These are phyloP conservation scores for Merluccius polli DNA, from an alignment of 2,797 vertebrate genomes.

Conservation along the genomic window DNA sequence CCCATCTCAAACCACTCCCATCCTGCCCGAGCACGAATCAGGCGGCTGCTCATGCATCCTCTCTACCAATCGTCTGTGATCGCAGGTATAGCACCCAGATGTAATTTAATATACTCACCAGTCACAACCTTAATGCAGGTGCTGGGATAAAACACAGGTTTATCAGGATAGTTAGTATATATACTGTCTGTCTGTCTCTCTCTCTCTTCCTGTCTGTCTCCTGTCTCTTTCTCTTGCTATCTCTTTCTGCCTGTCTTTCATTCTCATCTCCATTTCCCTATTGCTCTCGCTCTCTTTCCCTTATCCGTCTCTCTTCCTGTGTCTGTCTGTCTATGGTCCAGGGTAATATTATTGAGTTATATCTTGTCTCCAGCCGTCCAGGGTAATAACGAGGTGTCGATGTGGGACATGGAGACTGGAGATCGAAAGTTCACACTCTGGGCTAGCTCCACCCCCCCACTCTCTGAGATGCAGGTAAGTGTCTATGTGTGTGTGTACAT, in stretches of 20 bases:
- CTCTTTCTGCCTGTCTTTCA: background rate
- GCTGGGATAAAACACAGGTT: background rate
- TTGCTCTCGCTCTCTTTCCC: background rate
- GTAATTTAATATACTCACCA: background rate
- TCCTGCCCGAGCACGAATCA: slow-evolving; percentile 88
- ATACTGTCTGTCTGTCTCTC: background rate
- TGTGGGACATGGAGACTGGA: slow-evolving; percentile 99
- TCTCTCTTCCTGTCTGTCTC: background rate
- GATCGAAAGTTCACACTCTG: slow-evolving; percentile 93
- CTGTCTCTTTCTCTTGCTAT: background rate
- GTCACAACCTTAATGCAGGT: background rate
- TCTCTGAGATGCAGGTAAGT: slow-evolving; percentile 90
- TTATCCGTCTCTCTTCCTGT: slow-evolving; percentile 14
- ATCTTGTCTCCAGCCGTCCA: slow-evolving; percentile 82
- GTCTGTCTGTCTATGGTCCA: background rate
- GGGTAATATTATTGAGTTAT: background rate
- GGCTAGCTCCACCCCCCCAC: slow-evolving; percentile 92
- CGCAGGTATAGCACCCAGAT: slow-evolving; percentile 74
- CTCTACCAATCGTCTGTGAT: slow-evolving; percentile 95
- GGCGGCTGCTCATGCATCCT: slow-evolving; percentile 94
- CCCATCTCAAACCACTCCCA: slow-evolving; percentile 97
- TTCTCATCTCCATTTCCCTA: background rate
- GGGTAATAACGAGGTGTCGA: slow-evolving; percentile 97
- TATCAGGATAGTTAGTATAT: background rate
- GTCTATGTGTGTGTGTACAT: background rate